phyloP scores from a whole-genome alignment of 2,113 vertebrate genomes.

The Gobio gobio region DNA sequence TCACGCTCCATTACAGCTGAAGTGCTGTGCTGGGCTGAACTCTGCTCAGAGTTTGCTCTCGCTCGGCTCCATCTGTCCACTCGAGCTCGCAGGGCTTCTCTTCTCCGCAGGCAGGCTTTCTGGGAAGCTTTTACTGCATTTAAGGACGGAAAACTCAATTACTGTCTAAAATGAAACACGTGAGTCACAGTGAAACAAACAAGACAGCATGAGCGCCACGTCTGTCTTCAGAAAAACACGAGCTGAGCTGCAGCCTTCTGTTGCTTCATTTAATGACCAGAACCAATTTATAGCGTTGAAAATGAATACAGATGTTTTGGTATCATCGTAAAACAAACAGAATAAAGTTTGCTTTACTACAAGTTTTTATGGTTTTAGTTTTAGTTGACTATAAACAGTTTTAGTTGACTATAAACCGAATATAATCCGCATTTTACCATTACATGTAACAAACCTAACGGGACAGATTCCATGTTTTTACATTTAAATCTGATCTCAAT shows the following conservation, averaged over 20 bases:
- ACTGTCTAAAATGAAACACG: slow-evolving; percentile 40
- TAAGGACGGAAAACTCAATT: slow-evolving; percentile 24
- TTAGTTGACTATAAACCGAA: not conserved
- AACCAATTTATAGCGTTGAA: not conserved
- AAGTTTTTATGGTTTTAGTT: not conserved
- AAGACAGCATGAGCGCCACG: not conserved
- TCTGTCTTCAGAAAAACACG: not conserved
- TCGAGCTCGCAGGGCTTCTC: slow-evolving; percentile 5
- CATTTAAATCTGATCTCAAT: not conserved
- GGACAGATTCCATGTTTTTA: not conserved
- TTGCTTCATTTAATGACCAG: not conserved
- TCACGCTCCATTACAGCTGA: not conserved
- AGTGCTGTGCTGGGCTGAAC: not conserved
- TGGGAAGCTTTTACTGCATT: slow-evolving; percentile 28
- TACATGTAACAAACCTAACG: not conserved
- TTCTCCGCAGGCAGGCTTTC: slow-evolving; percentile 10
- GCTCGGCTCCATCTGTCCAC: slow-evolving; percentile 39
- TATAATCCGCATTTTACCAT: not conserved
- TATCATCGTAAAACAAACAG: not conserved
- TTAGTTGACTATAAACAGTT: not conserved
- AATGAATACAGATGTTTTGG: not conserved
- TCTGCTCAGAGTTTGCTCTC: not conserved
- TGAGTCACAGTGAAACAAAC: slow-evolving; percentile 3
- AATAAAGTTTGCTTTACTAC: not conserved
- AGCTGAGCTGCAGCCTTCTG: not conserved